Evolutionary conservation across 2,888 invertebrate species (phyloP).

Genomic region (Morpho helenor): DNA sequence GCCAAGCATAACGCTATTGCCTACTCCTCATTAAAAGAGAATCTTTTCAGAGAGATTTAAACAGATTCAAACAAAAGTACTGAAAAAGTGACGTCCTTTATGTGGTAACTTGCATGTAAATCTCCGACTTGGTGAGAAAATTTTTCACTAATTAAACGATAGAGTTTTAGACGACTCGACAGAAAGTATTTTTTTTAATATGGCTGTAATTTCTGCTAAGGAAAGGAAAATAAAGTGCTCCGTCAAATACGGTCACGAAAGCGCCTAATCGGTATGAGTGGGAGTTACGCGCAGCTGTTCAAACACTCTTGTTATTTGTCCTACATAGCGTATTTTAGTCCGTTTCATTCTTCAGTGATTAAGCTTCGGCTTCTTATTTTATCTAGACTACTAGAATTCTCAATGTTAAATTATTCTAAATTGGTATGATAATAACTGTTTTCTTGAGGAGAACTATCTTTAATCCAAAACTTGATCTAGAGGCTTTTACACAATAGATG

Average conservation of each 20-base stretch:
- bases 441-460: neutral
- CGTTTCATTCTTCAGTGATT: constrained; percentile 7
- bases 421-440: too few species aligned
- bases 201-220: constrained; percentile 6
- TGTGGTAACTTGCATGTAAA: constrained; percentile 72
- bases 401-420: too few species aligned
- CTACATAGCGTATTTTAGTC: constrained; percentile 25
- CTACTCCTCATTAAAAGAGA: constrained; percentile 65
- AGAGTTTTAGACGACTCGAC: constrained; percentile 46
- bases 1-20: constrained; percentile 46
- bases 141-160: constrained; percentile 67
- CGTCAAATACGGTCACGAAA: constrained; percentile 13
- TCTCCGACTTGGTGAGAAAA: constrained; percentile 56
- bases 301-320: constrained; percentile 67
- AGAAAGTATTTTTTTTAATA: constrained; percentile 11
- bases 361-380: neutral
- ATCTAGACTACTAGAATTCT: too few species aligned
- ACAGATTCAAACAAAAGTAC: constrained; percentile 70
- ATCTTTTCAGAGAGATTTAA: constrained; percentile 71
- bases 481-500: constrained; percentile 35
- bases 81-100: constrained; percentile 66
- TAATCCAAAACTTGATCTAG: constrained; percentile 1
- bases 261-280: constrained; percentile 34
- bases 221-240: constrained; percentile 7
- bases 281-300: constrained; percentile 54